phyloP scores from a whole-genome alignment of 2,888 invertebrate species.

The Cheilosia vernalis region DNA sequence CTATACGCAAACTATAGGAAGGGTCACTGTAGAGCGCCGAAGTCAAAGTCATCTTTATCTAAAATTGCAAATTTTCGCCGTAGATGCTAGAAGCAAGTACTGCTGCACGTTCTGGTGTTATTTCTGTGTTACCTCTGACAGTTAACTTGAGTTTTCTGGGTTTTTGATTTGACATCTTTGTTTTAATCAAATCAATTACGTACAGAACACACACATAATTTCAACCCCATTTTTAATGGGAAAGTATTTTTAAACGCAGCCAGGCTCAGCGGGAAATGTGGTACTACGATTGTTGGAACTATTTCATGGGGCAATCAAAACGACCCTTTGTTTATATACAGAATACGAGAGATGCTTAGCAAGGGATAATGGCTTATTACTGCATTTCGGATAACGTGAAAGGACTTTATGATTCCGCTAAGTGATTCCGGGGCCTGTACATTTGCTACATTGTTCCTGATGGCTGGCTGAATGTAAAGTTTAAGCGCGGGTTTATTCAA shows the following conservation, averaged over 20 bases:
- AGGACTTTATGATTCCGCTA: background rate
- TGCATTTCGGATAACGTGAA: background rate
- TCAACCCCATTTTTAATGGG: conserved; percentile 27
- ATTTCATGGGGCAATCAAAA: conserved; percentile 5
- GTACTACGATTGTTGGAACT: conserved; percentile 2
- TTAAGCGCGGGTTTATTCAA: background rate
- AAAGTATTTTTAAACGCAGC: conserved; percentile 27
- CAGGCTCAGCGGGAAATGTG: conserved; percentile 18
- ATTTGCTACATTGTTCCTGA: background rate
- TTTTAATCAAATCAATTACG: conserved; percentile 39
- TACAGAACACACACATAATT: conserved; percentile 9
- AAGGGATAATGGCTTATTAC: conserved; percentile 22
- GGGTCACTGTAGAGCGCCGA: no score
- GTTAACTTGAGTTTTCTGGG: background rate
- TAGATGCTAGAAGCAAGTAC: no score
- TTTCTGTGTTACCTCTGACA: background rate
- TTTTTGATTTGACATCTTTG: conserved; percentile 3
- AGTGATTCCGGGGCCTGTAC: conserved; percentile 1
- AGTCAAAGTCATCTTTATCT: no score
- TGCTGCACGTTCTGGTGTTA: background rate
- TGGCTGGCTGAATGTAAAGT: background rate
- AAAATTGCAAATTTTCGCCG: no score
- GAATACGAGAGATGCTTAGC: background rate
- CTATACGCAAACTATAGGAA: no score
- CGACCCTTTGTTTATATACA: conserved; percentile 4